Evolutionary conservation across 2,797 vertebrate genomes (phyloP).

Genomic region (Nyctibius grandis): DNA sequence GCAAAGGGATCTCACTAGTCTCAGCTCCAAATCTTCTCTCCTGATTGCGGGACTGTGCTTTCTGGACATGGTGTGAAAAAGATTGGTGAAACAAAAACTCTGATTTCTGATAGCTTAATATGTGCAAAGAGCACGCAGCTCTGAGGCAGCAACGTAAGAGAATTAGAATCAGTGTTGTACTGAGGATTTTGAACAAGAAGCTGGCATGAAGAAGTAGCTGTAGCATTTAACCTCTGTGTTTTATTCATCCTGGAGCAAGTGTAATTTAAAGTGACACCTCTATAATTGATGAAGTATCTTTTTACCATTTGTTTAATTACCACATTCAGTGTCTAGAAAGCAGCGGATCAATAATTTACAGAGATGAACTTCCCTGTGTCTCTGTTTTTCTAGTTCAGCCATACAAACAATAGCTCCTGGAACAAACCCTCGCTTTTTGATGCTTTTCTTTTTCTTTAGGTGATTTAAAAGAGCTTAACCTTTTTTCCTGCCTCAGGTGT

Average conservation of each 20-base stretch:
- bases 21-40: background rate
- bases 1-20: background rate
- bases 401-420: background rate
- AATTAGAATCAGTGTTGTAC: background rate
- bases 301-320: constrained; percentile 65
- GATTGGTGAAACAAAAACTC: background rate
- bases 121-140: background rate
- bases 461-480: background rate
- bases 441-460: background rate
- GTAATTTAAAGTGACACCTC: constrained; percentile 60
- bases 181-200: background rate
- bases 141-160: background rate
- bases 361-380: background rate
- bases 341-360: constrained; percentile 62
- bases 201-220: background rate
- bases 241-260: constrained; percentile 46
- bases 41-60: background rate
- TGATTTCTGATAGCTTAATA: background rate
- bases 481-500: background rate
- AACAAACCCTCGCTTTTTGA: background rate
- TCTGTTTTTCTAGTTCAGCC: background rate
- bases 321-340: constrained; percentile 55
- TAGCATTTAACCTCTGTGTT: constrained; percentile 7
- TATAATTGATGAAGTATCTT: constrained; percentile 64
- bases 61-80: background rate